Percentiles rank a stretch among this genome's conserved stretches.
Conservation (phyloP, 2,113 vertebrate genomes). For the Solea solea region DNA sequence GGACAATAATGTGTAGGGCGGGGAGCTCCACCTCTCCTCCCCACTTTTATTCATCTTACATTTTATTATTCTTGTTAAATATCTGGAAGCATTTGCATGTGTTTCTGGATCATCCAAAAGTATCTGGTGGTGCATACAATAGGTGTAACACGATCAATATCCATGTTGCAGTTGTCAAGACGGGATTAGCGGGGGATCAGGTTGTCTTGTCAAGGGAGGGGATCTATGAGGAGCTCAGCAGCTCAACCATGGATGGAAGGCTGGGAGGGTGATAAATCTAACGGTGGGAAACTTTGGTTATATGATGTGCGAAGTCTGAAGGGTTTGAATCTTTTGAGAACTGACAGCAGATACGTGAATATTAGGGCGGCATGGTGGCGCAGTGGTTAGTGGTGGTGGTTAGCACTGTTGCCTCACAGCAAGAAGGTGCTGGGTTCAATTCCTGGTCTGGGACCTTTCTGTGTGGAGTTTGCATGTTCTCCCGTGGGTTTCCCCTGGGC, state of each 20-base stretch:
- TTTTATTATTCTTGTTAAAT: neutral
- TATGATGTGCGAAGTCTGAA: neutral
- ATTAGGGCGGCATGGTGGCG: no score
- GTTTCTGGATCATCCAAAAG: neutral
- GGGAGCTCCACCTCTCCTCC: neutral
- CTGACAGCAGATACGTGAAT: neutral
- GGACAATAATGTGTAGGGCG: neutral
- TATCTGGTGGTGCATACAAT: conserved; percentile 6
- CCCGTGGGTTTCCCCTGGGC: no score
- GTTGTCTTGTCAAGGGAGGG: conserved; percentile 44
- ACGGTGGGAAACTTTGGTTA: neutral
- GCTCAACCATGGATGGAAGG: conserved; percentile 8
- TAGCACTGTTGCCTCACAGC: no score
- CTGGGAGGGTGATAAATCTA: neutral
- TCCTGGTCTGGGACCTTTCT: no score
- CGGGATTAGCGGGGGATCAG: conserved; percentile 71
- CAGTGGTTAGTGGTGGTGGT: no score
- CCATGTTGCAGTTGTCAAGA: conserved; percentile 61
- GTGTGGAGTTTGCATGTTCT: no score
- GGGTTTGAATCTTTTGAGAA: conserved; percentile 13
- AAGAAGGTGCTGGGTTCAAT: no score
- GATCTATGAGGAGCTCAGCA: conserved; percentile 51
- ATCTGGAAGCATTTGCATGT: neutral
- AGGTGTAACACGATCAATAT: conserved; percentile 62
- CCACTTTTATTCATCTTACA: neutral